These are phyloP conservation scores for Drosophila kurseongensis DNA, from an alignment of 1,140 invertebrate species.

Conservation along the genomic window DNA sequence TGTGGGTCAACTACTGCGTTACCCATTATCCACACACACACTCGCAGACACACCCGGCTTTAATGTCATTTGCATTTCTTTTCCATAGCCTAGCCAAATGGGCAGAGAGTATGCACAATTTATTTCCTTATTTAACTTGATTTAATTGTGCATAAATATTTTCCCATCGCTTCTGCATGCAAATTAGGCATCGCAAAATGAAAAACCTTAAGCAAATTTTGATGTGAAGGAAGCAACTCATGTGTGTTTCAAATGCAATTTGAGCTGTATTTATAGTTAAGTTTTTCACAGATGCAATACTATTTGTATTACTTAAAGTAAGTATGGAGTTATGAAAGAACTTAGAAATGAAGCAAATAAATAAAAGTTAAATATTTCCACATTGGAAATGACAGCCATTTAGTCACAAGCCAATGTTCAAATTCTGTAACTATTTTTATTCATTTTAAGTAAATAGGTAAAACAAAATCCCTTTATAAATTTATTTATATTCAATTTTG, in stretches of 20 bases:
- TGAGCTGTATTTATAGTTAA: slow-evolving; percentile 35
- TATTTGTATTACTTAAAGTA: too few species aligned
- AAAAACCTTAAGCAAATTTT: slow-evolving; percentile 19
- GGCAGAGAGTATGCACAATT: slow-evolving; percentile 49
- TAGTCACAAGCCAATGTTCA: too few species aligned
- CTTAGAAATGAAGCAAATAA: neutral
- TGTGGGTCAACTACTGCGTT: slow-evolving; percentile 73
- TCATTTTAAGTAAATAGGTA: too few species aligned
- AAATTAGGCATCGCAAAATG: slow-evolving; percentile 52
- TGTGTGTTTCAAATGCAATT: slow-evolving; percentile 32
- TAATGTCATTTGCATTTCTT: slow-evolving; percentile 70
- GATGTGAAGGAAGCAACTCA: slow-evolving; percentile 13
- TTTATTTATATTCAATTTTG: too few species aligned
- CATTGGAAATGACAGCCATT: too few species aligned
- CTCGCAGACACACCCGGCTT: slow-evolving; percentile 28
- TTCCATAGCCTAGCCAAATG: slow-evolving; percentile 50
- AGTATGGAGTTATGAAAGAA: too few species aligned
- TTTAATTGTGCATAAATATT: slow-evolving; percentile 83
- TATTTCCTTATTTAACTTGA: slow-evolving; percentile 73
- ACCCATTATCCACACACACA: slow-evolving; percentile 49
- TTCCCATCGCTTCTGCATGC: slow-evolving; percentile 64
- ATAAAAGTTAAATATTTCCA: too few species aligned
- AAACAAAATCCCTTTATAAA: too few species aligned
- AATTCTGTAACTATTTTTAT: too few species aligned
- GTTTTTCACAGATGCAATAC: neutral